phyloP scores from a whole-genome alignment of 2,888 invertebrate species.

The Melipona bicolor region DNA sequence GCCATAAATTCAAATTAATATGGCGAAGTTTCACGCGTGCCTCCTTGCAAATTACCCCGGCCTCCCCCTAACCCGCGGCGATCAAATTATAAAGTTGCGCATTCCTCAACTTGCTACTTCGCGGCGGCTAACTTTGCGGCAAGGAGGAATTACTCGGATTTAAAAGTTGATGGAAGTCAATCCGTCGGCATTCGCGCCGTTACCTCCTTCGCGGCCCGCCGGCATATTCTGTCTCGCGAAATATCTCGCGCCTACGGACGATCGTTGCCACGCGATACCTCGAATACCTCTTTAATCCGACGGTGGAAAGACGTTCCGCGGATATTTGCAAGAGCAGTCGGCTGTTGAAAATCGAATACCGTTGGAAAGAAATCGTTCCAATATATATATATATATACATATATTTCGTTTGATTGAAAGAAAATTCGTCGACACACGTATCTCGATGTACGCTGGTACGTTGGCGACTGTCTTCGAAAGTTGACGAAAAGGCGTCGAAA shows the following conservation, averaged over 20 bases:
- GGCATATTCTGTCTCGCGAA: conserved; percentile 38
- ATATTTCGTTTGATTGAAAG: too few relatives aligned
- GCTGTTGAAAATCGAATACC: neutral
- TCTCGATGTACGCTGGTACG: neutral
- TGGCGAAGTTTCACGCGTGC: conserved; percentile 75
- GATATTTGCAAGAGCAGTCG: neutral
- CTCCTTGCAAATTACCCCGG: conserved; percentile 75
- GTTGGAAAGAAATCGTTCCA: too few relatives aligned
- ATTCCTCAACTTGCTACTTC: conserved; percentile 80
- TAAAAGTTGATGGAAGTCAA: conserved; percentile 77
- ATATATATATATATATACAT: too few relatives aligned
- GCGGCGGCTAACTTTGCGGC: conserved; percentile 72
- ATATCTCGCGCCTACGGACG: conserved; percentile 2
- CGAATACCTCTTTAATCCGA: neutral
- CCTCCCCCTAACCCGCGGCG: conserved; percentile 66
- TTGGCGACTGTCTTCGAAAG: conserved; percentile 13
- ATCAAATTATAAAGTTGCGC: conserved; percentile 83
- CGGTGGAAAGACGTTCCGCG: neutral
- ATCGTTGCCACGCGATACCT: neutral
- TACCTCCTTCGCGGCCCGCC: conserved; percentile 42
- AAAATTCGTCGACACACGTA: neutral
- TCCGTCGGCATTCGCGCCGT: conserved; percentile 71
- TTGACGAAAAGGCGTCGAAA: conserved; percentile 12
- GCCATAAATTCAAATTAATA: conserved; percentile 79
- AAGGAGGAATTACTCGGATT: conserved; percentile 78